A percentile compares a stretch with the other conserved stretches of the same genome.
These are phyloP conservation scores for Hapalemur alaotrensis DNA, from an alignment of 2,797 vertebrate species.

Conservation along the genomic window DNA sequence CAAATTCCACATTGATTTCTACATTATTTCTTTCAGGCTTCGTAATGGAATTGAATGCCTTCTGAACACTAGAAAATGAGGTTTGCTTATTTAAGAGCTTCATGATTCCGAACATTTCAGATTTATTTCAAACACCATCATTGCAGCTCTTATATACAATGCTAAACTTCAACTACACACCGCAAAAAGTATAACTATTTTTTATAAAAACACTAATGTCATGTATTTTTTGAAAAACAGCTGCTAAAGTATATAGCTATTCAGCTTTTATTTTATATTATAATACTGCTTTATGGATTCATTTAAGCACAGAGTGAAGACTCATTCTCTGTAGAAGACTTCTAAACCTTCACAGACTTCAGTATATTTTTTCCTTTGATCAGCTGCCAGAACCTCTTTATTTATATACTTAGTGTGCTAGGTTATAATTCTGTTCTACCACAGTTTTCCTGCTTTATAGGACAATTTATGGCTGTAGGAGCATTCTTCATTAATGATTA, in stretches of 20 bases:
- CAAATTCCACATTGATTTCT: conserved; percentile 35
- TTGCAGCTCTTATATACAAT: not conserved
- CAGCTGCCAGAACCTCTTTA: not conserved
- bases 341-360: not conserved
- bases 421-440: not conserved
- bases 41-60: not conserved
- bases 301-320: not conserved
- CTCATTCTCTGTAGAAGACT: not conserved
- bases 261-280: not conserved
- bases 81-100: conserved; percentile 4
- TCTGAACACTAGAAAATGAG: conserved; percentile 12
- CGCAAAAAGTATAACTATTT: not conserved
- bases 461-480: not conserved
- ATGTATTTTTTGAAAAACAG: not conserved
- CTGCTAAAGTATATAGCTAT: not conserved
- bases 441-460: not conserved
- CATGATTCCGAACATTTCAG: conserved; percentile 18
- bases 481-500: not conserved
- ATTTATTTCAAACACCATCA: conserved; percentile 3
- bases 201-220: not conserved
- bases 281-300: not conserved
- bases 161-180: conserved; percentile 8
- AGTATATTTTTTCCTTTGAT: not conserved
- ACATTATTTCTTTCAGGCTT: conserved; percentile 28
- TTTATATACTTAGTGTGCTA: not conserved